Base-by-base conservation (phyloP, 2,113 vertebrate genomes). In the Ceyx cyanopectus region DNA sequence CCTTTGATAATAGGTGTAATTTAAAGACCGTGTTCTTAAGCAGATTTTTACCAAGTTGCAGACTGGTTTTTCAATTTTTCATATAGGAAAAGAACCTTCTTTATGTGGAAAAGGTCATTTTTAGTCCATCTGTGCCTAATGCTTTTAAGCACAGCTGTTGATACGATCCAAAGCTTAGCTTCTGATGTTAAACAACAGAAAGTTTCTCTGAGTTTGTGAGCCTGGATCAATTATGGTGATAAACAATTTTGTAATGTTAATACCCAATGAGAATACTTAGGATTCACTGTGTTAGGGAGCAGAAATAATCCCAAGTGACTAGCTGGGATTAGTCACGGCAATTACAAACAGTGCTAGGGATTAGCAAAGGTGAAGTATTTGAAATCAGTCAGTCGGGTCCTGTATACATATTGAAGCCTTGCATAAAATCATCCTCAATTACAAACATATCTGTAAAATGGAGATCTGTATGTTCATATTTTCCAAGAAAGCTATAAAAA, bases 241-340 rank as follows among this genome's bases (percentile, higher is more conserved):
- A 74, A 86, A 75, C 10, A 53, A 17, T 56, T 86, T 94, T 78
- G 21, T 72, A 45, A 72, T 51, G 62, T 51, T 77, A 69, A 46
- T 87, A 61, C 50, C 29, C 53, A 63, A 5, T 61, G 37, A 74
- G 11, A 63, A 75, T 75, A 40, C 27, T 88, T n/a, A 65, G 19
- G 65, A 75, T 85, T 92, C 65, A 61, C 18, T 95, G 73, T 57
- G 29, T 79, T 80, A 69, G 56, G 72, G 84, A 78, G 45, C 26
- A 84, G 88, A 88, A 94, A 84, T 72, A 88, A 93, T 86, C 86
- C 61, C 88, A 79, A 83, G 45, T 84, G 88, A 92, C 73, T 86
- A 41, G 6, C 69, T 86, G 50, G 74, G 87, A 92, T 92, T 91
- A 92, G 89, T 93, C 92, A 95, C 1, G 2, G 73, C 83, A 93